Evolutionary conservation across 2,797 vertebrate genomes (phyloP).

Genomic region (Sebastes dallii): DNA sequence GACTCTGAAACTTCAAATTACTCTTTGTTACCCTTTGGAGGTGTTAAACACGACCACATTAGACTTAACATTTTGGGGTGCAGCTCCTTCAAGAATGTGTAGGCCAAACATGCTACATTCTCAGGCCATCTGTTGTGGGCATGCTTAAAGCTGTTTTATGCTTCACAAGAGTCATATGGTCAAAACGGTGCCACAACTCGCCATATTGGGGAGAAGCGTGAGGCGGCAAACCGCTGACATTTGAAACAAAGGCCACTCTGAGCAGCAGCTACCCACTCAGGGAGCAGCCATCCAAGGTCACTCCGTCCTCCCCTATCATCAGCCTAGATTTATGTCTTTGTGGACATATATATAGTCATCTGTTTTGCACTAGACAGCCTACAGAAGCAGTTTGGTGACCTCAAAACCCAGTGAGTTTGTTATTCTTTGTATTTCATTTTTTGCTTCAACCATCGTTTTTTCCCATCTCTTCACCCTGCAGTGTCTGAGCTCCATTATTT

Average conservation of each 20-base stretch:
- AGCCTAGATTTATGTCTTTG: conserved; percentile 24
- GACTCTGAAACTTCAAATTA: not conserved
- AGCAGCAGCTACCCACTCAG: conserved; percentile 4
- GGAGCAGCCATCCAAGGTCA: not conserved
- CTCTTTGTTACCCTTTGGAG: not conserved
- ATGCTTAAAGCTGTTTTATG: conserved; percentile 12
- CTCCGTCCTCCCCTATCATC: conserved; percentile 7
- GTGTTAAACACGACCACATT: conserved; percentile 12
- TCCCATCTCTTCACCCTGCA: not conserved
- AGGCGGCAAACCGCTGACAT: conserved; percentile 30
- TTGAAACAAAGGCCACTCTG: conserved; percentile 37
- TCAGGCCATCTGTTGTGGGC: conserved; percentile 2
- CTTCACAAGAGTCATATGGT: not conserved
- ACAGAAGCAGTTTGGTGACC: conserved; percentile 20
- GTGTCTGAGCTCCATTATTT: no score
- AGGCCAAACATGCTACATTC: not conserved
- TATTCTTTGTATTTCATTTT: conserved; percentile 14
- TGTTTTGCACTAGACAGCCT: conserved; percentile 18
- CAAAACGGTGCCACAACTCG: not conserved
- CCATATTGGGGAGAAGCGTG: conserved; percentile 10
- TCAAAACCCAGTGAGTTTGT: conserved; percentile 32
- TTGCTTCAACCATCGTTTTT: not conserved
- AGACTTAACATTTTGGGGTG: not conserved
- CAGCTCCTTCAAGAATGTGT: conserved; percentile 2
- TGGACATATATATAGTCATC: conserved; percentile 32